phyloP scores from a whole-genome alignment of 2,797 vertebrate genomes.

The Melanotaenia parkinsoni region DNA sequence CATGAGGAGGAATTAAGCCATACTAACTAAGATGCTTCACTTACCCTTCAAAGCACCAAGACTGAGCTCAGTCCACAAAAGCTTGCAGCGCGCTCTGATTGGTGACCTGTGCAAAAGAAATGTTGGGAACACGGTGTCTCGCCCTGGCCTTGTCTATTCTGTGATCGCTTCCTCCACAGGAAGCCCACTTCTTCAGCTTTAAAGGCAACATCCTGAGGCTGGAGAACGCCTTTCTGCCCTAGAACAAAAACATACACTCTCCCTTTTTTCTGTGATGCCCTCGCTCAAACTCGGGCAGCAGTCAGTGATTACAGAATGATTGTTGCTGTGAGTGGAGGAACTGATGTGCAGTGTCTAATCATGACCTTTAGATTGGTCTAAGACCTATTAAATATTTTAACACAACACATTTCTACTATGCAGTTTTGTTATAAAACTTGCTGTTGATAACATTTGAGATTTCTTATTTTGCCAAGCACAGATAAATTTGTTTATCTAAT shows the following conservation, averaged over 20 bases:
- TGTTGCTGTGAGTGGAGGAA: slow-evolving; percentile 18
- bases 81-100: slow-evolving; percentile 14
- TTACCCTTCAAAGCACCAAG: slow-evolving; percentile 40
- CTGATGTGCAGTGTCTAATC: slow-evolving; percentile 24
- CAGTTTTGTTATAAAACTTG: neutral
- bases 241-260: slow-evolving; percentile 78
- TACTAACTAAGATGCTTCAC: slow-evolving; percentile 7
- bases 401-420: neutral
- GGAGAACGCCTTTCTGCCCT: slow-evolving; percentile 80
- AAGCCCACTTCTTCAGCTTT: slow-evolving; percentile 82
- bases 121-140: slow-evolving; percentile 69
- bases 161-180: slow-evolving; percentile 84
- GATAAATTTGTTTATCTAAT: no score
- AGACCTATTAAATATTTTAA: slow-evolving; percentile 30
- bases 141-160: slow-evolving; percentile 76
- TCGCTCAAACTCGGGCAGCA: slow-evolving; percentile 15
- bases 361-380: slow-evolving; percentile 24
- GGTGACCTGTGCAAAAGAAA: slow-evolving; percentile 62
- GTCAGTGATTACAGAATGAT: slow-evolving; percentile 39
- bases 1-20: neutral
- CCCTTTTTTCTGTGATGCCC: slow-evolving; percentile 39
- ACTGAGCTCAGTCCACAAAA: slow-evolving; percentile 8
- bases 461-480: neutral
- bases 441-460: neutral
- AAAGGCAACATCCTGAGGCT: slow-evolving; percentile 85